Percentiles rank a stretch among this genome's conserved stretches.
Conservation (phyloP, 2,888 invertebrate genomes). For the Aelia acuminata region DNA sequence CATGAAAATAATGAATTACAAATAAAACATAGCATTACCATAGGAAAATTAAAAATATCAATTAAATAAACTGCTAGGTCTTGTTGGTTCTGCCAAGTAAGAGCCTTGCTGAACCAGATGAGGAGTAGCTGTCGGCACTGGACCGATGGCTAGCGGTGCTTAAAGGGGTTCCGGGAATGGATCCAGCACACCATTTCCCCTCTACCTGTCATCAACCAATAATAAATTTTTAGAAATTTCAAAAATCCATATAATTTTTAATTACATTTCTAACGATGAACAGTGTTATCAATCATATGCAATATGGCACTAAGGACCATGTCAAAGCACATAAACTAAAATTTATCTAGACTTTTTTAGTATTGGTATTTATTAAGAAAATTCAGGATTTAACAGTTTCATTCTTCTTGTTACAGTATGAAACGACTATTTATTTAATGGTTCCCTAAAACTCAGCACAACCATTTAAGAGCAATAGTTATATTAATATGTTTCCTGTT, state of each 20-base stretch:
- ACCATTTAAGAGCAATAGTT: too few relatives aligned
- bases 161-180: conserved; percentile 77
- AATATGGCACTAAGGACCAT: too few relatives aligned
- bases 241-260: neutral
- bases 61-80: conserved; percentile 14
- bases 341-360: neutral
- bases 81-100: conserved; percentile 58
- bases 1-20: neutral
- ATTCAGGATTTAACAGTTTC: neutral
- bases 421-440: neutral
- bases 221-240: neutral
- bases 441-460: too few relatives aligned
- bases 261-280: neutral
- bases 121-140: conserved; percentile 86
- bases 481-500: too few relatives aligned
- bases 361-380: neutral
- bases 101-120: conserved; percentile 70
- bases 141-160: conserved; percentile 77
- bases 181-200: conserved; percentile 63
- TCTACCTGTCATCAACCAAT: conserved; percentile 52
- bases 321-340: too few relatives aligned
- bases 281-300: neutral
- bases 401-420: neutral
- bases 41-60: neutral
- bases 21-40: neutral